Evolutionary conservation across 2,797 vertebrate genomes (phyloP).

Genomic region (Cyprinella venusta): DNA sequence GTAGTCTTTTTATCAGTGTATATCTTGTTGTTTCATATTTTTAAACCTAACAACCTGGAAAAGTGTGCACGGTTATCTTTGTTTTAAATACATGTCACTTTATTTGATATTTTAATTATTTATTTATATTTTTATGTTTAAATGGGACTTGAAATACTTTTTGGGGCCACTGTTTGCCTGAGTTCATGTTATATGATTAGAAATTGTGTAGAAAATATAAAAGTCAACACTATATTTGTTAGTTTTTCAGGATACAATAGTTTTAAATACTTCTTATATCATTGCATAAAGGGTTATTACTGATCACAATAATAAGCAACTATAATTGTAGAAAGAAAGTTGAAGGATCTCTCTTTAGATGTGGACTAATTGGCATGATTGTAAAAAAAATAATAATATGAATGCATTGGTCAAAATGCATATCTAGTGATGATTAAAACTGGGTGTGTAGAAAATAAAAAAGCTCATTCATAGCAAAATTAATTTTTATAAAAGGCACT

Average conservation of each 20-base stretch:
- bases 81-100: neutral
- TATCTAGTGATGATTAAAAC: neutral
- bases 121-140: neutral
- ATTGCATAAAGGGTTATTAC: constrained; percentile 2
- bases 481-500: neutral
- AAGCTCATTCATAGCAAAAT: neutral
- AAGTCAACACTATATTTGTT: constrained; percentile 1
- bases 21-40: neutral
- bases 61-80: neutral
- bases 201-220: constrained; percentile 25
- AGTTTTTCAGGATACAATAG: constrained; percentile 22
- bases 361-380: neutral
- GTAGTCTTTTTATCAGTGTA: neutral
- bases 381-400: neutral
- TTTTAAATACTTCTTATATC: constrained; percentile 9
- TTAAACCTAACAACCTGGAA: neutral
- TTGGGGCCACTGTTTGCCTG: neutral
- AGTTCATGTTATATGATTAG: neutral
- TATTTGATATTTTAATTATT: neutral
- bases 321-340: neutral
- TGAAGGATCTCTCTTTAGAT: neutral
- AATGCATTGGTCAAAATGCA: neutral
- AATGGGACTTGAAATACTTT: neutral
- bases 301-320: neutral
- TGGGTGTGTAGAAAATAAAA: neutral